phyloP scores from a whole-genome alignment of 2,797 vertebrate genomes.

The Todus mexicanus region DNA sequence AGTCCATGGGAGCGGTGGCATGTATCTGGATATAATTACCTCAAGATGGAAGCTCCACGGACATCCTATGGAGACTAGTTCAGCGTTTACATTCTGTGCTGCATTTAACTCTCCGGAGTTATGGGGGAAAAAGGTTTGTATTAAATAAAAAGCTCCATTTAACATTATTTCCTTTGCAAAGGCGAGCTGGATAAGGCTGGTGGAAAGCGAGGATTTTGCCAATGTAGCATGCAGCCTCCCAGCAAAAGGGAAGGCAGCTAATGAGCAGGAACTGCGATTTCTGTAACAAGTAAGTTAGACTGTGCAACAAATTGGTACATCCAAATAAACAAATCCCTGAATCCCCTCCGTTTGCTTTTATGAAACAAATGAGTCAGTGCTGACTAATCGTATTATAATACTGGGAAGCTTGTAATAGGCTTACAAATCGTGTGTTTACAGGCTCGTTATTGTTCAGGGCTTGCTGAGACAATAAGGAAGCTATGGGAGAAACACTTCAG shows the following conservation, averaged over 20 bases:
- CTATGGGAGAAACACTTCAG: background rate
- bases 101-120: conserved; percentile 63
- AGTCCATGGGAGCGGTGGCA: conserved; percentile 28
- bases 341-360: conserved; percentile 46
- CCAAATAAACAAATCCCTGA: conserved; percentile 56
- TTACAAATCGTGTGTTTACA: conserved; percentile 42
- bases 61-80: conserved; percentile 24
- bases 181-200: conserved; percentile 41
- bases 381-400: conserved; percentile 58
- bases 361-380: conserved; percentile 67
- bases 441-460: conserved; percentile 21
- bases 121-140: conserved; percentile 57
- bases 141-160: conserved; percentile 73
- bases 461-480: conserved; percentile 25
- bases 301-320: conserved; percentile 59
- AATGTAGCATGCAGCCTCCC: conserved; percentile 51
- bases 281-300: conserved; percentile 50
- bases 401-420: conserved; percentile 17
- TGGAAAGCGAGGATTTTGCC: conserved; percentile 54
- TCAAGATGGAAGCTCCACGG: conserved; percentile 44
- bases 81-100: conserved; percentile 57
- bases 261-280: conserved; percentile 52
- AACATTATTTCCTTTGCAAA: conserved; percentile 68
- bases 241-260: conserved; percentile 51
- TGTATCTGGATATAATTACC: conserved; percentile 35